Evolutionary conservation across 2,888 invertebrate genomes (phyloP).

Genomic region (Malacosoma neustria): DNA sequence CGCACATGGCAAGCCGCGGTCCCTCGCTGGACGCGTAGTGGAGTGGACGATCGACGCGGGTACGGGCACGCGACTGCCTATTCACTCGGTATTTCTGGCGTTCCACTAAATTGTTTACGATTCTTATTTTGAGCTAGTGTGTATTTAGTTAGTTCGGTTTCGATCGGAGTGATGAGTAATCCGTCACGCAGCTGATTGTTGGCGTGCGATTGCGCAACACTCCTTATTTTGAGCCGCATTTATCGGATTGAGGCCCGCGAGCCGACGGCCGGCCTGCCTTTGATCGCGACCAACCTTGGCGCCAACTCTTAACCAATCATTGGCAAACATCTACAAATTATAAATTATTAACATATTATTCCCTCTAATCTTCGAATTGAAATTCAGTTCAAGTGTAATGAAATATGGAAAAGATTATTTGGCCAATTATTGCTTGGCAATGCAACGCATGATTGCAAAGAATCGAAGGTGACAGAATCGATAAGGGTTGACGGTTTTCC

Average conservation of each 20-base stretch:
- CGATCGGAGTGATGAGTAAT: conserved; percentile 20
- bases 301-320: too few relatives aligned
- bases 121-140: conserved; percentile 17
- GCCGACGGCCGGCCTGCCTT: not conserved
- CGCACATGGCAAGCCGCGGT: conserved; percentile 5
- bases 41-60: conserved; percentile 4
- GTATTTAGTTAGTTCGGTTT: conserved; percentile 12
- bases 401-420: too few relatives aligned
- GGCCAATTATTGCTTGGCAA: too few relatives aligned
- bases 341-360: too few relatives aligned
- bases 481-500: too few relatives aligned
- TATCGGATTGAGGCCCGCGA: too few relatives aligned
- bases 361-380: too few relatives aligned
- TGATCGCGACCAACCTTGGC: not conserved
- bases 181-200: conserved; percentile 7
- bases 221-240: too few relatives aligned
- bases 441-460: too few relatives aligned
- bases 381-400: too few relatives aligned
- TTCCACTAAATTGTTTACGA: conserved; percentile 17
- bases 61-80: conserved; percentile 1
- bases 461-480: too few relatives aligned
- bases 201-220: not conserved
- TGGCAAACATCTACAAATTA: too few relatives aligned
- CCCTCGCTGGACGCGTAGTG: conserved; percentile 3
- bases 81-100: conserved; percentile 1